Evolutionary conservation across 2,888 invertebrate genomes (phyloP), one percentile per base, ranked within the genome.

Genomic region (Heliconius charithonia): DNA sequence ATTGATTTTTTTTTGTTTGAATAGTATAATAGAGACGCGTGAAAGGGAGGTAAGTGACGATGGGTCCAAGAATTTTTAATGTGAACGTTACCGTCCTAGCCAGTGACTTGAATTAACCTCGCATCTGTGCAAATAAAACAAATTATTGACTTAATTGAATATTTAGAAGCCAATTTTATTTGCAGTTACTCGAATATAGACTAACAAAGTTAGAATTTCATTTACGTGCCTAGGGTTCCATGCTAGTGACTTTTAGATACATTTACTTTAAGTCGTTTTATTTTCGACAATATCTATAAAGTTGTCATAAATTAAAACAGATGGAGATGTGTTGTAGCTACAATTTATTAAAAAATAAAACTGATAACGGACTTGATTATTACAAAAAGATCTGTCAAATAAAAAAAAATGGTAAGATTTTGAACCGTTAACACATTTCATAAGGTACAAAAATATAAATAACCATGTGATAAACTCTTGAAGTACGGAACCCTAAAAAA

Each of bases 21-120:
- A 84, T 80, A 86, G 88, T 86, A 86, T 86, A 77, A 79, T 82
- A 81, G 85, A 84, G 87, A 86, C 90, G 91, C 82, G 91, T 83
- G 85, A 90, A 89, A 88, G 90, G 87, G 87, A 80, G 83, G 81
- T 81, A 84, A 85, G 82, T 84, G 84, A 84, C 83, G 84, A 84
- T 84, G 87, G 87, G 87, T 86, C 87, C 88, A 87, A 86, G 79
- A 82, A n/a, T 82, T 83, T 85, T 84, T 84, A 63, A 83, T 82
- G 85, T 84, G 86, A 88, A 80, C 88, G 89, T 91, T 91, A 91
- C 92, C 92, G 92, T 93, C 92, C 92, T 86, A 87, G 86, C 90
- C 92, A 92, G 92, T 92, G 91, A 91, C 85, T 86, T 75, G 65
- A 72, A 19, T 66, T 76, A 77, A 76, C 79, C 80, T 81, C 81